Base-by-base conservation (phyloP, 2,797 vertebrate species). In the Kryptolebias ocellatus region DNA sequence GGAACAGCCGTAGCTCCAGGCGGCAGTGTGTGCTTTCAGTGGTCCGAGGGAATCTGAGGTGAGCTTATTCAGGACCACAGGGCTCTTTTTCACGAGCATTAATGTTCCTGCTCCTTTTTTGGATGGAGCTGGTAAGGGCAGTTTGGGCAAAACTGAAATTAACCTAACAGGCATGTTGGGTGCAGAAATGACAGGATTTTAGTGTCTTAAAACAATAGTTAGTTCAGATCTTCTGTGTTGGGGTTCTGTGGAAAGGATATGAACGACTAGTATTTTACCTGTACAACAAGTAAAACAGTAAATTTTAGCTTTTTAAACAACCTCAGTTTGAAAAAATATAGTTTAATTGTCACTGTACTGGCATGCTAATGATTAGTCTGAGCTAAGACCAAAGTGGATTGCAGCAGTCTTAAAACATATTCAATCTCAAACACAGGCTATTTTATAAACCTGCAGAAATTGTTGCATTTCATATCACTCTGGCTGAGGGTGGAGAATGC, bases 1-100 rank as follows among this genome's bases (percentile, higher is more conserved):
- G 87, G 81, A 89, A 61, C 59, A 61, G 79, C 85, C 85, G 89
- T 90, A 84, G 82, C 87, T 90, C 90, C 82, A 77, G 82, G 83
- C 72, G 28, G 69, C 80, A 84, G 78, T 65, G 78, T 83, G 79
- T 83, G 83, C 70, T 79, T 90, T 80, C 74, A 79, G 74, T 74
- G 74, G 72, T 81, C 72, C 67, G 61, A 68, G 68, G 52, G 71
- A 87, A 66, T 58, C 61, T 70, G 76, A 85, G 81, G 79, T 85
- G 10, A 7, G 63, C 71, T 72, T 67, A 65, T 64, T 64, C 42
- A 1, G 58, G 78, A 72, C 60, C 75, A 80, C 59, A 73, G 79
- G 55, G 79, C 56, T 71, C 70, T 79, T 81, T 81, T 80, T 79
- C 60, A 75, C 70, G 65, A 74, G 81, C 72, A 68, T 74, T 78